Evolutionary conservation across 1,140 invertebrate species (phyloP).

Genomic region (Drosophila sp.): DNA sequence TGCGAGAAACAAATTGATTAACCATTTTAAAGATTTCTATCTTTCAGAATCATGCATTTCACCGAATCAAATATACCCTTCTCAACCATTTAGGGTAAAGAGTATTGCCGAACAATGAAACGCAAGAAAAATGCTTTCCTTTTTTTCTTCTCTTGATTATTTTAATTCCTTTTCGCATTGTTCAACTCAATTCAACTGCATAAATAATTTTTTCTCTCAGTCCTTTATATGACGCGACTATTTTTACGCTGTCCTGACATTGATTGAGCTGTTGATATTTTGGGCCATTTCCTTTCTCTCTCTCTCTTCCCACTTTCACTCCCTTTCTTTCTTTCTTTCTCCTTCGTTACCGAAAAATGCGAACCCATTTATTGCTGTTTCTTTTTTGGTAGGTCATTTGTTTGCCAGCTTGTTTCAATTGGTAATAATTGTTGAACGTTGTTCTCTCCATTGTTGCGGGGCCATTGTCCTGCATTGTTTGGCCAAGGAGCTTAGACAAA

Average conservation of each 20-base stretch:
- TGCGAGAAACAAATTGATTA: too few relatives aligned
- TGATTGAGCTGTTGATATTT: constrained; percentile 71
- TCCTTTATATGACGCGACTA: constrained; percentile 51
- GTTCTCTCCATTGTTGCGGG: constrained; percentile 34
- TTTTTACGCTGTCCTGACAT: constrained; percentile 64
- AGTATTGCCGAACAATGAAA: background rate
- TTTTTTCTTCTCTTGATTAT: constrained; percentile 12
- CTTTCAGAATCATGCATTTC: too few relatives aligned
- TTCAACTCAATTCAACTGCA: constrained; percentile 62
- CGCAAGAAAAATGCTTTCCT: background rate
- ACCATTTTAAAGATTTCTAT: too few relatives aligned
- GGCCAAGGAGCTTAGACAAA: constrained; percentile 40
- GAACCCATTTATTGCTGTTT: constrained; percentile 17
- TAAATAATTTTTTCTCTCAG: constrained; percentile 72
- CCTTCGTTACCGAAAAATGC: constrained; percentile 32
- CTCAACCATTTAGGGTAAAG: background rate
- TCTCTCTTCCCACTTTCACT: background rate
- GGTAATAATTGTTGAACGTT: constrained; percentile 64
- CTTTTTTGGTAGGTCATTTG: constrained; percentile 26
- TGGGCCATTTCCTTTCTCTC: constrained; percentile 25
- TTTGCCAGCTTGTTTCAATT: constrained; percentile 53
- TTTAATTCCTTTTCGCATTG: constrained; percentile 29
- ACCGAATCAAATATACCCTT: too few relatives aligned
- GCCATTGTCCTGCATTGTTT: constrained; percentile 48
- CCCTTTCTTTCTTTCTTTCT: constrained; percentile 1